These are phyloP conservation scores for Solenopsis fugax DNA, from an alignment of 1,140 invertebrate genomes.

Conservation along the genomic window DNA sequence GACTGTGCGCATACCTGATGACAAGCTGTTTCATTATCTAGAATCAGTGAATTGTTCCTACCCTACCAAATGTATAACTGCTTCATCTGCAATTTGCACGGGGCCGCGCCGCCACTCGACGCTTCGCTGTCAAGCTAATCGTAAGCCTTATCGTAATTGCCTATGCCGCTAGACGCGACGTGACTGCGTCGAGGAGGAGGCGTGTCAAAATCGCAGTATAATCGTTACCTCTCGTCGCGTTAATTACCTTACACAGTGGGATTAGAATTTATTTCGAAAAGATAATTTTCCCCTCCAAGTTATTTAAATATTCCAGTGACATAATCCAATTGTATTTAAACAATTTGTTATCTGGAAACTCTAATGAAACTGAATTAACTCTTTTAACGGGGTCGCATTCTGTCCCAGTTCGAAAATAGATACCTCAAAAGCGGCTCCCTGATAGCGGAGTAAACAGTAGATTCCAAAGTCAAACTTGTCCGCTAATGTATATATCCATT, in stretches of 20 bases:
- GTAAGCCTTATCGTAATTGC: constrained; percentile 72
- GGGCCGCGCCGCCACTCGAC: constrained; percentile 67
- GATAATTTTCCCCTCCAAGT: neutral
- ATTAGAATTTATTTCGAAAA: neutral
- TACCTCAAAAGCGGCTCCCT: neutral
- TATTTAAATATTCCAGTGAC: neutral
- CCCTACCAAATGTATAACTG: constrained; percentile 54
- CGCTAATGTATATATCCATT: neutral
- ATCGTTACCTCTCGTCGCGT: constrained; percentile 48
- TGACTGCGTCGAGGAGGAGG: constrained; percentile 35
- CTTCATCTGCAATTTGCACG: constrained; percentile 69
- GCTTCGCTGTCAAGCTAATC: constrained; percentile 70
- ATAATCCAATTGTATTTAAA: constrained; percentile 7
- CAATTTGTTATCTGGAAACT: neutral
- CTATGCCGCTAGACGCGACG: constrained; percentile 54
- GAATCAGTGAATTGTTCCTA: constrained; percentile 65
- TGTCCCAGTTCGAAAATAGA: constrained; percentile 41
- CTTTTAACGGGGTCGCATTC: neutral
- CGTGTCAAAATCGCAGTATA: constrained; percentile 17
- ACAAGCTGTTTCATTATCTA: constrained; percentile 67
- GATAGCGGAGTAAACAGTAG: constrained; percentile 13
- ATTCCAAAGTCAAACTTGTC: constrained; percentile 40
- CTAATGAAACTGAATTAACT: neutral
- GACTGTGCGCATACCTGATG: constrained; percentile 57
- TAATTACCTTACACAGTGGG: constrained; percentile 25